A percentile compares a stretch with the other conserved stretches of the same genome.
These are phyloP conservation scores for Phenacoccus solenopsis DNA, from an alignment of 1,140 invertebrate genomes.

Conservation along the genomic window DNA sequence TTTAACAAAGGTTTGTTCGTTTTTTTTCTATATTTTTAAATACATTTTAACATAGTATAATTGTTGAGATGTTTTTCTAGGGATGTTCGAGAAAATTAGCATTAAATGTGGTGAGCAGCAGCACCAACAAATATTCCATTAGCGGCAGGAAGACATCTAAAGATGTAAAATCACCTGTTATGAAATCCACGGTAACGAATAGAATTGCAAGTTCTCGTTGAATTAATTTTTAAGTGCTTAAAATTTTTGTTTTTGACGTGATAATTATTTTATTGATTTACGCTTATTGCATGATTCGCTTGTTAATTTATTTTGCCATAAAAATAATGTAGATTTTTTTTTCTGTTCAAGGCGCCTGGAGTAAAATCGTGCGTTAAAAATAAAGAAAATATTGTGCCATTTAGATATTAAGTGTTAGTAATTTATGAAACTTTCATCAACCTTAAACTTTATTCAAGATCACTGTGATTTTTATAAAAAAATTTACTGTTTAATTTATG, in stretches of 20 bases:
- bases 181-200: neutral
- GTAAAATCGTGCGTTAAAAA: constrained; percentile 1
- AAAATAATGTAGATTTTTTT: neutral
- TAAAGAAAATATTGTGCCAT: neutral
- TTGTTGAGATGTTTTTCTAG: neutral
- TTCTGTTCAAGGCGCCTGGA: neutral
- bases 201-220: neutral
- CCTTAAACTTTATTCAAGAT: neutral
- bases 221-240: neutral
- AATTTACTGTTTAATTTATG: neutral
- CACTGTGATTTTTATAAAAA: no score
- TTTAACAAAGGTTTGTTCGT: neutral
- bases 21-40: neutral
- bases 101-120: neutral
- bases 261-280: neutral
- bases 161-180: neutral
- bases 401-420: neutral
- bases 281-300: neutral
- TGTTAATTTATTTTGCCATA: neutral
- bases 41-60: neutral
- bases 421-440: neutral
- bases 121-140: neutral
- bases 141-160: neutral
- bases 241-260: neutral
- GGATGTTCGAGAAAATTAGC: neutral